Conservation (phyloP, 2,888 invertebrate species). For the Aelia acuminata region DNA sequence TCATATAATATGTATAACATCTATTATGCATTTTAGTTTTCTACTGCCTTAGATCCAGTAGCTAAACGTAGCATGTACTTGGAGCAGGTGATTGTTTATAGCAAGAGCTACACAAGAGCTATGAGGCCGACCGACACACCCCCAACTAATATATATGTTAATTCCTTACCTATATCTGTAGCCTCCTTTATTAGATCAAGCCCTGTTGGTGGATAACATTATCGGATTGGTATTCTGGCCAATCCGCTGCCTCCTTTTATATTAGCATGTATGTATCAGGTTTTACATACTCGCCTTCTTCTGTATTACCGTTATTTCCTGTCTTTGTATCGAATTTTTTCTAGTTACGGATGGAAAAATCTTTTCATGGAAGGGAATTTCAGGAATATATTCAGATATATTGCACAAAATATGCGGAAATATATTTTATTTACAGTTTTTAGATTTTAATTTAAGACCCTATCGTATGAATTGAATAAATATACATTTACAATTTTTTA, state of each 20-base stretch:
- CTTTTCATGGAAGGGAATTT: background rate
- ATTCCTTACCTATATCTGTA: conserved; percentile 33
- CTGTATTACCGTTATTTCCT: background rate
- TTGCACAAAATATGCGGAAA: too few relatives aligned
- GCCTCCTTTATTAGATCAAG: conserved; percentile 28
- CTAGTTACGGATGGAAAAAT: background rate
- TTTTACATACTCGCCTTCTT: background rate
- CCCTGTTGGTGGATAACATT: conserved; percentile 24
- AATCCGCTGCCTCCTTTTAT: conserved; percentile 7
- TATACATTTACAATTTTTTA: too few relatives aligned
- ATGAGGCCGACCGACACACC: conserved; percentile 1
- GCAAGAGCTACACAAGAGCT: background rate
- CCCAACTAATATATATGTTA: conserved; percentile 48
- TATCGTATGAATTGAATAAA: too few relatives aligned
- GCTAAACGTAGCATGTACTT: background rate
- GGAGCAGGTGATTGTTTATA: background rate
- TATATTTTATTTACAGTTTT: too few relatives aligned
- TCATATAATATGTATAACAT: too few relatives aligned
- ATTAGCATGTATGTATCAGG: background rate
- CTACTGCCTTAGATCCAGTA: background rate
- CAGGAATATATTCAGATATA: too few relatives aligned
- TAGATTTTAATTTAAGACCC: too few relatives aligned
- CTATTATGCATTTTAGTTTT: too few relatives aligned
- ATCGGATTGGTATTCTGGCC: background rate
- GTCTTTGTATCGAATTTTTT: background rate